These are phyloP conservation scores for Melanotaenia parkinsoni DNA, from an alignment of 2,797 vertebrate genomes.

Conservation along the genomic window DNA sequence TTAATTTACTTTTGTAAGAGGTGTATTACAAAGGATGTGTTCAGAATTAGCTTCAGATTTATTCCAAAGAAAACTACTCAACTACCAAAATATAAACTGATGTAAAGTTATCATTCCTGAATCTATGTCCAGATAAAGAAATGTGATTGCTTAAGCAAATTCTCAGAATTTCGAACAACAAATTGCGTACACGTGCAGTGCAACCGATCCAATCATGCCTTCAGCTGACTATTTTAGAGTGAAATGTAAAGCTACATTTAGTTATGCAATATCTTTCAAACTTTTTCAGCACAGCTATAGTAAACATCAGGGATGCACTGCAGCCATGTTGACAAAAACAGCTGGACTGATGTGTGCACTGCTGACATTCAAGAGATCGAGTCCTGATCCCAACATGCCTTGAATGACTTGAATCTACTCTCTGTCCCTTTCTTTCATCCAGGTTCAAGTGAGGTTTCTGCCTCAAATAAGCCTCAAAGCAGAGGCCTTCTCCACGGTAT, in stretches of 20 bases:
- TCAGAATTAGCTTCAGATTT: background rate
- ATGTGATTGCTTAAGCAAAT: background rate
- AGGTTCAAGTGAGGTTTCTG: slow-evolving; percentile 79
- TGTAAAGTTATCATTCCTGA: background rate
- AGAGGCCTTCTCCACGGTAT: slow-evolving; percentile 85
- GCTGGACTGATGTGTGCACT: slow-evolving; percentile 23
- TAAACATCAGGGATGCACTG: slow-evolving; percentile 11
- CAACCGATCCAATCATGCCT: background rate
- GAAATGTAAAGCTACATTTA: slow-evolving; percentile 33
- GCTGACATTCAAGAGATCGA: slow-evolving; percentile 1
- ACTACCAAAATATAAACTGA: background rate
- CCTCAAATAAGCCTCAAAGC: slow-evolving; percentile 83
- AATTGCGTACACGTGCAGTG: background rate
- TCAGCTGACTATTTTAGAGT: slow-evolving; percentile 45
- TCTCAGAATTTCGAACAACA: slow-evolving; percentile 6
- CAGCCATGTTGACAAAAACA: slow-evolving; percentile 27
- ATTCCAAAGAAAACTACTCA: background rate
- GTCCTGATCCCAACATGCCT: background rate
- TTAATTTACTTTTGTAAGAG: background rate
- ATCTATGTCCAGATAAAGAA: background rate
- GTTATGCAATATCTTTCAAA: slow-evolving; percentile 51
- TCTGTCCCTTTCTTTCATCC: slow-evolving; percentile 14
- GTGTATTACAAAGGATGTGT: background rate
- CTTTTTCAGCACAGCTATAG: slow-evolving; percentile 38
- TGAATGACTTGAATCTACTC: background rate